Evolutionary conservation across 2,113 vertebrate genomes (phyloP).

Genomic region (Ariopsis seemanni): DNA sequence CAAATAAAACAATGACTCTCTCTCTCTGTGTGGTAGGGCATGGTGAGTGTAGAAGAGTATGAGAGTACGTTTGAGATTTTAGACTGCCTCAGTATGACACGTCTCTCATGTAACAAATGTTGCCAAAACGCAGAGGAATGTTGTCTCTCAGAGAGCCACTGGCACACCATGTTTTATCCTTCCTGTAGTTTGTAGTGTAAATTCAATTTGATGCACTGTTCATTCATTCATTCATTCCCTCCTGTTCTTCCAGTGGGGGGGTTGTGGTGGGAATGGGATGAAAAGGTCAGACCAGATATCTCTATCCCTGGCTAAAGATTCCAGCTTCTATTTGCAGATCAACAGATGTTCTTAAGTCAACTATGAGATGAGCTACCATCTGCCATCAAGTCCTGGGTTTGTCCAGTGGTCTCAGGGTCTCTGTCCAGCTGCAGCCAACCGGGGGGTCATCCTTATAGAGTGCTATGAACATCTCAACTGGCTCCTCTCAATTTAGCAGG

Average conservation of each 20-base stretch:
- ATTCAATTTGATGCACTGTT: background rate
- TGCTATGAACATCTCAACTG: too few species aligned
- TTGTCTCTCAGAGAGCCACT: background rate
- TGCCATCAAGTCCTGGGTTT: background rate
- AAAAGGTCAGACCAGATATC: background rate
- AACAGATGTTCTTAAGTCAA: background rate
- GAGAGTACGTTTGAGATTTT: background rate
- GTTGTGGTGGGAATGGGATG: background rate
- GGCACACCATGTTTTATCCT: background rate
- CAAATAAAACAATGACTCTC: background rate
- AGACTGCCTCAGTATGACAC: background rate
- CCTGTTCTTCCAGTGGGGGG: background rate
- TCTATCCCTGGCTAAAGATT: background rate
- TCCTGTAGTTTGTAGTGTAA: background rate
- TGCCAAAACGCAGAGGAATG: background rate
- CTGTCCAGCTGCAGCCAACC: background rate
- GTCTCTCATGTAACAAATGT: background rate
- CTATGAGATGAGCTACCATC: background rate
- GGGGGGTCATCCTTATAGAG: background rate
- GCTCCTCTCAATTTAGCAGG: background rate
- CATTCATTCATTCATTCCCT: background rate
- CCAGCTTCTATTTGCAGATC: background rate
- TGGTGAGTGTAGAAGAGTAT: slow-evolving; percentile 17
- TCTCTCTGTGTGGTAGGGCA: background rate
- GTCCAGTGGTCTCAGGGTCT: background rate